Evolutionary conservation across 2,797 vertebrate species (phyloP).

Genomic region (Sebastes trivittatus): DNA sequence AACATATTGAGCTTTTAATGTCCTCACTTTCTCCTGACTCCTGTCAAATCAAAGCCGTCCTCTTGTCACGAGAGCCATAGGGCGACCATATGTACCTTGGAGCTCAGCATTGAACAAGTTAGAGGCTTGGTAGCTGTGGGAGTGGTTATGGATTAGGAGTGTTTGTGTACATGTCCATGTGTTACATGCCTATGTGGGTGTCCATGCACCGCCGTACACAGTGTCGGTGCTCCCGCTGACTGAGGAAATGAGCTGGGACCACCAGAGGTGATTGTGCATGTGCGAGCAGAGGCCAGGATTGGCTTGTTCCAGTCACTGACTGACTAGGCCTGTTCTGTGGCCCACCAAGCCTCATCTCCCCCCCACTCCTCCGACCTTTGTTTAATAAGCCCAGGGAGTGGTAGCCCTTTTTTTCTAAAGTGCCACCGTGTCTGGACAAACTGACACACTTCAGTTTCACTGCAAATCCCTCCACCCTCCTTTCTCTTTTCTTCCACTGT

Average conservation of each 20-base stretch:
- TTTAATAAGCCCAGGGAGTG: constrained; percentile 75
- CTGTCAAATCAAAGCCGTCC: constrained; percentile 56
- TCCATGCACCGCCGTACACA: constrained; percentile 56
- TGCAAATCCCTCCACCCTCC: constrained; percentile 70
- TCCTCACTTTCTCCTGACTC: constrained; percentile 53
- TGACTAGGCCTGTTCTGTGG: constrained; percentile 72
- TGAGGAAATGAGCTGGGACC: constrained; percentile 83
- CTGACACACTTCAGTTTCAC: constrained; percentile 85
- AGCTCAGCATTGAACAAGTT: constrained; percentile 28
- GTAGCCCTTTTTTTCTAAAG: constrained; percentile 71
- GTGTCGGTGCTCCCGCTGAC: constrained; percentile 75
- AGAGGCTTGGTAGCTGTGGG: constrained; percentile 30
- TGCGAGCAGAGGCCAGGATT: constrained; percentile 59
- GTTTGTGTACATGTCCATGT: constrained; percentile 66
- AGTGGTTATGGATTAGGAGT: constrained; percentile 60
- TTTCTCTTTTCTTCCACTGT: constrained; percentile 79
- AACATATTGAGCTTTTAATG: constrained; percentile 65
- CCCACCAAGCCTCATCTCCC: constrained; percentile 46
- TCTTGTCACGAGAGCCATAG: constrained; percentile 28
- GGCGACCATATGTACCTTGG: constrained; percentile 26
- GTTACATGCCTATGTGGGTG: constrained; percentile 74
- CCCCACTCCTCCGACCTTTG: constrained; percentile 45
- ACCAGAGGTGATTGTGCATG: constrained; percentile 82
- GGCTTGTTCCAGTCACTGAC: constrained; percentile 72
- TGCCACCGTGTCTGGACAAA: constrained; percentile 83